Evolutionary conservation across 1,140 invertebrate species (phyloP).

Genomic region (Steinernema khuongi): DNA sequence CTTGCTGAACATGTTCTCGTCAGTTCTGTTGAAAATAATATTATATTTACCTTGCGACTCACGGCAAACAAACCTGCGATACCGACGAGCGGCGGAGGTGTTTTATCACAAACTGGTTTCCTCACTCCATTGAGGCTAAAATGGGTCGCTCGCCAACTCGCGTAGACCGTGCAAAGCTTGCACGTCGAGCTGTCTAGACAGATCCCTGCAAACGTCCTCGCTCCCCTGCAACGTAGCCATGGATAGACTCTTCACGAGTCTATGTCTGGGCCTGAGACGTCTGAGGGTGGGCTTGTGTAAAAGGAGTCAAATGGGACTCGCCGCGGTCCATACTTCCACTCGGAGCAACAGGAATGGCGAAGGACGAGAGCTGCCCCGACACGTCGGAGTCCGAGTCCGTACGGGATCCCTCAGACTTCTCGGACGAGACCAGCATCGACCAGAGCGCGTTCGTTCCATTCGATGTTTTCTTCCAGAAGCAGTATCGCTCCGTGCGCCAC

Average conservation of each 20-base stretch:
- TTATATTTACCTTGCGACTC: slow-evolving; percentile 13
- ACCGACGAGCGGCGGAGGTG: background rate
- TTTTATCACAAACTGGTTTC: slow-evolving; percentile 13
- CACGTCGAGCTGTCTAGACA: background rate
- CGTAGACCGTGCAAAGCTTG: background rate
- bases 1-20: slow-evolving; percentile 4
- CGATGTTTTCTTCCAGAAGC: slow-evolving; percentile 2
- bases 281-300: background rate
- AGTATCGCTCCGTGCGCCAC: background rate
- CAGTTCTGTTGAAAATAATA: slow-evolving; percentile 12
- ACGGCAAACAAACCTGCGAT: slow-evolving; percentile 12
- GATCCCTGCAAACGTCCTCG: no score
- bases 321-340: background rate
- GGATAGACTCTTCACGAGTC: no score
- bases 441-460: background rate
- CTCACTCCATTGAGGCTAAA: slow-evolving; percentile 7
- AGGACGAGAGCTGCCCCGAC: background rate
- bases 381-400: background rate
- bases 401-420: background rate
- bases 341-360: background rate
- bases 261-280: no score
- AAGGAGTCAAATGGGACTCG: background rate
- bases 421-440: background rate
- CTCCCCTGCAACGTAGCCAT: no score
- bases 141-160: background rate